Percentiles rank a stretch among this genome's conserved stretches.
Conservation (phyloP, 2,113 vertebrate genomes). For the Sterrhoptilus dennistouni region DNA sequence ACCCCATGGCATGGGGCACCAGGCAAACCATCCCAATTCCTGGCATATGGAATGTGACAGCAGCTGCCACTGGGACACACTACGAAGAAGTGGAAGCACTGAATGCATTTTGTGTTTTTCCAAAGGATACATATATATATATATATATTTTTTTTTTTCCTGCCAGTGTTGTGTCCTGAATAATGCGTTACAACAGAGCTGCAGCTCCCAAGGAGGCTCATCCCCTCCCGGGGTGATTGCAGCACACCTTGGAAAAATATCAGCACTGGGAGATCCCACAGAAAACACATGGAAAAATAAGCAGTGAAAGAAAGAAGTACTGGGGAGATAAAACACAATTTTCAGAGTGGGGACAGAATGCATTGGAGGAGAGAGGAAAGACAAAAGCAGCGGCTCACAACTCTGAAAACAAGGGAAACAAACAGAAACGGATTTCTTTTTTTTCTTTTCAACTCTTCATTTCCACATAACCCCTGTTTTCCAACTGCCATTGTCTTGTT, state of each 20-base stretch:
- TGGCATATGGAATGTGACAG: background rate
- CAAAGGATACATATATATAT: background rate
- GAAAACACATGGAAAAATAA: background rate
- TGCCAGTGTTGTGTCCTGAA: background rate
- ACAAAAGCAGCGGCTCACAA: background rate
- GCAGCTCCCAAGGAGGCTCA: background rate
- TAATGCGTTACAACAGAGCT: background rate
- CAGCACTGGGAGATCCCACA: background rate
- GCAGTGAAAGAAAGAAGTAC: background rate
- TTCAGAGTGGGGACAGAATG: background rate
- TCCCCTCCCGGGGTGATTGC: rapidly evolving
- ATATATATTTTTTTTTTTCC: background rate
- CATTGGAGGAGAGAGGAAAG: background rate
- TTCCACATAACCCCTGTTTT: background rate
- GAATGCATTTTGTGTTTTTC: background rate
- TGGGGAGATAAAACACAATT: background rate
- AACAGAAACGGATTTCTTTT: background rate
- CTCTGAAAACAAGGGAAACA: background rate
- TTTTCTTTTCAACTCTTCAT: background rate
- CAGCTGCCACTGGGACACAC: background rate
- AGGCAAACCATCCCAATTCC: background rate
- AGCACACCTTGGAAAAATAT: background rate
- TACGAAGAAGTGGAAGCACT: background rate
- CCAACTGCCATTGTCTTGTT: background rate
- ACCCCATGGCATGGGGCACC: background rate